Evolutionary conservation across 2,888 invertebrate species (phyloP).

Genomic region (Hofmannophila pseudospretella): DNA sequence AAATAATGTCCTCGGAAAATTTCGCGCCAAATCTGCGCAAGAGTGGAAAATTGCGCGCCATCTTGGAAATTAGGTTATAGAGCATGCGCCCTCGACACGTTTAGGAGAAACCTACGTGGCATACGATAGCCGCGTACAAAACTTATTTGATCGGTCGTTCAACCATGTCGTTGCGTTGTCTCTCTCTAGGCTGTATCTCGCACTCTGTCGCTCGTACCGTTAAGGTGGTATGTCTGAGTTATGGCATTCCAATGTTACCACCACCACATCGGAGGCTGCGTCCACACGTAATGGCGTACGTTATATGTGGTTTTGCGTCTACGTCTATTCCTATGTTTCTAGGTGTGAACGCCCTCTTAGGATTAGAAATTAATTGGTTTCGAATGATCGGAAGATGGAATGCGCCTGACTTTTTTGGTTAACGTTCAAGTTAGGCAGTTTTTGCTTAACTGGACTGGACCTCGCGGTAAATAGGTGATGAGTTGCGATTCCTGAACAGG

Average conservation of each 20-base stretch:
- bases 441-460: constrained; percentile 3
- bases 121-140: constrained; percentile 67
- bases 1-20: too few relatives aligned
- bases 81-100: constrained; percentile 56
- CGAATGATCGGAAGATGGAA: constrained; percentile 23
- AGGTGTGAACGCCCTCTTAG: constrained; percentile 48
- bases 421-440: constrained; percentile 9
- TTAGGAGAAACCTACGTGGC: constrained; percentile 69
- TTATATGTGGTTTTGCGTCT: constrained; percentile 57
- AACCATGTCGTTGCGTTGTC: constrained; percentile 60
- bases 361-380: constrained; percentile 44
- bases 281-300: constrained; percentile 41
- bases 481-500: neutral
- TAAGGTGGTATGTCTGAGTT: constrained; percentile 72
- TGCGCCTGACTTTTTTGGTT: constrained; percentile 21
- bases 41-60: constrained; percentile 43
- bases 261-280: constrained; percentile 68
- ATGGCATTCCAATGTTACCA: constrained; percentile 74
- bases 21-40: too few relatives aligned
- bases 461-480: neutral
- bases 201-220: constrained; percentile 66
- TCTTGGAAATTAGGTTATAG: constrained; percentile 51
- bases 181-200: constrained; percentile 35
- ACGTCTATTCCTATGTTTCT: constrained; percentile 47
- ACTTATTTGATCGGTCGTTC: constrained; percentile 78